Conservation (phyloP, 1,140 invertebrate species). For the Papilio dardanus region DNA sequence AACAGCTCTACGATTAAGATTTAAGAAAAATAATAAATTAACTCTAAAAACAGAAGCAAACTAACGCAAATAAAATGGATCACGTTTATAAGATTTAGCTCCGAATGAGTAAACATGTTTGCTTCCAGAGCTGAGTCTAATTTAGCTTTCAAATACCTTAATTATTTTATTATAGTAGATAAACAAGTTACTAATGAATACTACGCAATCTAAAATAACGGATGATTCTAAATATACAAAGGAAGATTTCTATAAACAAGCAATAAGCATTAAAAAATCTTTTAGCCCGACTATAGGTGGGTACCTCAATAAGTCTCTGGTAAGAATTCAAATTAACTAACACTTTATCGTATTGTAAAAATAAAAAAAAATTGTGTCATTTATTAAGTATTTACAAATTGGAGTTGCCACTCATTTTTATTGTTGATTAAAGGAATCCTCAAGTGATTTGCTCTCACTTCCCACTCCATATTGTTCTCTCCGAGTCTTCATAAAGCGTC, state of each 20-base stretch:
- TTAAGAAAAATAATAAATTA: background rate
- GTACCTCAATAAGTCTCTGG: too few relatives aligned
- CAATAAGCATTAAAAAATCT: too few relatives aligned
- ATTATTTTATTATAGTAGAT: conserved; percentile 8
- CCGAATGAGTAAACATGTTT: conserved; percentile 16
- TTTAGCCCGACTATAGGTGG: too few relatives aligned
- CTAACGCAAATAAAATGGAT: background rate
- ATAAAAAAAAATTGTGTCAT: too few relatives aligned
- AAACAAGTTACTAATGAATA: background rate
- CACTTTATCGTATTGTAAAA: too few relatives aligned
- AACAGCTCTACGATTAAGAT: too few relatives aligned
- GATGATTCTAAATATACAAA: background rate
- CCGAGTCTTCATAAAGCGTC: conserved; percentile 2
- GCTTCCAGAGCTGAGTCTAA: conserved; percentile 1
- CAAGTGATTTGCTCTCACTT: conserved; percentile 8
- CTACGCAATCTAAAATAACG: background rate
- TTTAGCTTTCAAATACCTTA: background rate
- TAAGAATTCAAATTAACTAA: too few relatives aligned
- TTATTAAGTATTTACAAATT: background rate
- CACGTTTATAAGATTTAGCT: background rate
- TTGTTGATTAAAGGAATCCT: conserved; percentile 1
- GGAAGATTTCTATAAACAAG: too few relatives aligned
- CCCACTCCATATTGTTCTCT: background rate
- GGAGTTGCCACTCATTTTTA: background rate
- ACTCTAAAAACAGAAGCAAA: background rate